Evolutionary conservation across 2,888 invertebrate species (phyloP), one percentile per base, ranked within the genome.

Genomic region (Chrysolina oricalcia): DNA sequence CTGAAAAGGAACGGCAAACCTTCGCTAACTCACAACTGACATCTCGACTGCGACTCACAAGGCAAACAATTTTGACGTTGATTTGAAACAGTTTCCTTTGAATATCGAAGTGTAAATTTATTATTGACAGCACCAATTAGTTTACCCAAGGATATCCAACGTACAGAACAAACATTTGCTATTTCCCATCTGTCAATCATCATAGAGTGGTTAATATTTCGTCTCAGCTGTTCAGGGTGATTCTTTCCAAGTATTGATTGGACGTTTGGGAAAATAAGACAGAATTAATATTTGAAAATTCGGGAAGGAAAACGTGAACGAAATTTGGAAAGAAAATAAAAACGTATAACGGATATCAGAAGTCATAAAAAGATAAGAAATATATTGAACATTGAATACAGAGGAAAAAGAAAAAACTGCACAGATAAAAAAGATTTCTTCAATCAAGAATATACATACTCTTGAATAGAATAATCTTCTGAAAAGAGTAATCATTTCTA

Each of bases 71-170:
- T 59, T 15, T 59, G 59, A 59, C 59, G 27, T 59, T 17, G 15
- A 27, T 59, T 23, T 27, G 59, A 59, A 59, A 8, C 35, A 17
- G 59, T 15, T 59, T 59, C 59, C 59, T 35, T 27, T 27, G 59
- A 59, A 35, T 59, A 59, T 59, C 59, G 15, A 59, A 35, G 59
- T 59, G 59, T 23, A 6, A 59, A 59, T n/a, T n/a, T n/a, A n/a
- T 59, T 59, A 35, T 59, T 35, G 59, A 27, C 59, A 15, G 59
- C 59, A 59, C 27, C 35, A 59, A 59, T 59, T 59, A 59, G 59
- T 59, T 59, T 23, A 59, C 13, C 27, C 15, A 59, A 27, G 59
- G 35, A 35, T 17, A 59, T 59, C 35, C 4, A 35, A 27, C 27
- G 35, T n/a, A 59, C 59, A 59, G 19, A 59, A 35, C 27, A n/a